phyloP scores from a whole-genome alignment of 2,888 invertebrate genomes.

The Morpho helenor region DNA sequence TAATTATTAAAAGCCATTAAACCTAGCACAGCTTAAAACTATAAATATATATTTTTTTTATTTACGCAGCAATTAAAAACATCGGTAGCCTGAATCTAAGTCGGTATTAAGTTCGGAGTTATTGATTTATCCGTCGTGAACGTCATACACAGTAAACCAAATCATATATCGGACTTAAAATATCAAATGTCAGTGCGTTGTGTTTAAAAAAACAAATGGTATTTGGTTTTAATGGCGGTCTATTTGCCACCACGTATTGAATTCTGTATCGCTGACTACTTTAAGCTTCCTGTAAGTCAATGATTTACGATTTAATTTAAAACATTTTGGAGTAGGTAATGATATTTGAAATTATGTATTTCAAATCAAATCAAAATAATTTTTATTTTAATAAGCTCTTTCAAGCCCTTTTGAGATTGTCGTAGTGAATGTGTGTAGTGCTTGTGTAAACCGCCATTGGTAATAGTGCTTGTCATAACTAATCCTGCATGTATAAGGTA shows the following conservation, averaged over 20 bases:
- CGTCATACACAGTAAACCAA: slow-evolving; percentile 10
- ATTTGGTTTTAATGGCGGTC: slow-evolving; percentile 28
- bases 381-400: too few relatives aligned
- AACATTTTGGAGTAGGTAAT: slow-evolving; percentile 3
- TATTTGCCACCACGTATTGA: slow-evolving; percentile 33
- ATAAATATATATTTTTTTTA: too few relatives aligned
- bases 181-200: slow-evolving; percentile 26
- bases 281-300: slow-evolving; percentile 43
- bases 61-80: slow-evolving; percentile 6
- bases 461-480: too few relatives aligned
- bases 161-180: slow-evolving; percentile 21
- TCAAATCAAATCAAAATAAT: too few relatives aligned
- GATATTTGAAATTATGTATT: too few relatives aligned
- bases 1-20: too few relatives aligned
- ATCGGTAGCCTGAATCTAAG: slow-evolving; percentile 9
- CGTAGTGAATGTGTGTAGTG: too few relatives aligned
- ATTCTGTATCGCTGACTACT: slow-evolving; percentile 36
- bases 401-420: too few relatives aligned
- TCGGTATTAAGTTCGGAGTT: slow-evolving; percentile 1
- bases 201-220: slow-evolving; percentile 21
- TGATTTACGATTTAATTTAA: slow-evolving; percentile 18
- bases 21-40: too few relatives aligned
- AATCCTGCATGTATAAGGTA: too few relatives aligned
- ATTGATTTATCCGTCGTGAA: slow-evolving; percentile 12
- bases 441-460: too few relatives aligned